A percentile compares a stretch with the other conserved stretches of the same genome.
phyloP scores from a whole-genome alignment of 1,140 invertebrate genomes.

The Neodiprion lecontei region DNA sequence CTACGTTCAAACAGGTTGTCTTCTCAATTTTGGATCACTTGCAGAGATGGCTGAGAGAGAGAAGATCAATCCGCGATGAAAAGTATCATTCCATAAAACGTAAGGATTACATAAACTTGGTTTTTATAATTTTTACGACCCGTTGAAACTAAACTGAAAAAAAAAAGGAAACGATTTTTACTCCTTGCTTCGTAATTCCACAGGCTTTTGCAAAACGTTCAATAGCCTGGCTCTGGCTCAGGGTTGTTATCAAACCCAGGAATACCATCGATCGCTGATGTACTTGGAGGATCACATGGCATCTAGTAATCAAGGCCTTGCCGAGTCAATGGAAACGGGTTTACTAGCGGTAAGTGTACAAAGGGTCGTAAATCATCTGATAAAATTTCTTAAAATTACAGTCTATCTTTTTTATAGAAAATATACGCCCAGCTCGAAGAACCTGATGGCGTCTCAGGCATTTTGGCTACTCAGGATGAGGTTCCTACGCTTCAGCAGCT shows the following conservation, averaged over 20 bases:
- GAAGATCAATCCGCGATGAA: constrained; percentile 54
- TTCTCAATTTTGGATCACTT: constrained; percentile 77
- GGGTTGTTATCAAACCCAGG: constrained; percentile 75
- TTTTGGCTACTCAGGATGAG: constrained; percentile 69
- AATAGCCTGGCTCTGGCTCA: constrained; percentile 72
- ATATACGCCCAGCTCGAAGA: constrained; percentile 81
- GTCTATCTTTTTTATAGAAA: constrained; percentile 65
- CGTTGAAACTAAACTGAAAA: constrained; percentile 1
- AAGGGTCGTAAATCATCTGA: neutral
- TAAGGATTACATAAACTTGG: constrained; percentile 39
- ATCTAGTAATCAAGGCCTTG: constrained; percentile 63
- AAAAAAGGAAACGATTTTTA: neutral
- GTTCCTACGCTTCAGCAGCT: constrained; percentile 74
- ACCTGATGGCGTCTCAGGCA: constrained; percentile 77
- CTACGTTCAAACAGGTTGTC: constrained; percentile 57
- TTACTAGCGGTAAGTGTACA: constrained; percentile 48
- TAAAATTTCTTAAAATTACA: neutral
- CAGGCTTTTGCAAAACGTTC: constrained; percentile 66
- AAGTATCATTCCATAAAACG: constrained; percentile 47
- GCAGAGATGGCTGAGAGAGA: constrained; percentile 75
- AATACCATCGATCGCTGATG: constrained; percentile 75
- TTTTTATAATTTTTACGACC: constrained; percentile 39
- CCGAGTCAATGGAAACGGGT: constrained; percentile 64
- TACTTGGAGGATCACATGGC: constrained; percentile 77
- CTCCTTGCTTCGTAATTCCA: constrained; percentile 45